phyloP scores from a whole-genome alignment of 2,797 vertebrate genomes.

The Zenarchopterus dispar region DNA sequence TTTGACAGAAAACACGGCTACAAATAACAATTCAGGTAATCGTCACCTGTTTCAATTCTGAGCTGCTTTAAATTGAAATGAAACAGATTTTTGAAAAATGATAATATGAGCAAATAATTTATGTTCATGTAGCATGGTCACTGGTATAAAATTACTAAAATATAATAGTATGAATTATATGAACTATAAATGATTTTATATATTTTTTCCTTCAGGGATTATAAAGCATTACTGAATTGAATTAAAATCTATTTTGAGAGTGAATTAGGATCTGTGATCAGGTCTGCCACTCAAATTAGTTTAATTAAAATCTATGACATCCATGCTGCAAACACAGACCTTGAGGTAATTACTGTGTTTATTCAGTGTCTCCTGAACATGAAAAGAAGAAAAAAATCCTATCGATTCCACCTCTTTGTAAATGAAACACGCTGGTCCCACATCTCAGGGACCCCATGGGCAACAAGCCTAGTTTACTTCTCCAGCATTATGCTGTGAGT shows the following conservation, averaged over 20 bases:
- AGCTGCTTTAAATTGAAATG: neutral
- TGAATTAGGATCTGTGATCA: too few species aligned
- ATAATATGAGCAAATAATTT: too few species aligned
- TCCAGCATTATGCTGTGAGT: conserved; percentile 76
- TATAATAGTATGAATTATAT: too few species aligned
- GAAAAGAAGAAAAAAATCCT: conserved; percentile 15
- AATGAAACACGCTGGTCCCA: conserved; percentile 55
- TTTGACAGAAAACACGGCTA: too few species aligned
- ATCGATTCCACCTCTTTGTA: conserved; percentile 54
- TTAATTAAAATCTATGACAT: conserved; percentile 19
- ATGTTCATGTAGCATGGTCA: too few species aligned
- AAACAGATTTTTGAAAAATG: too few species aligned
- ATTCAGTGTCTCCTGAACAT: conserved; percentile 31
- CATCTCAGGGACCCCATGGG: conserved; percentile 73
- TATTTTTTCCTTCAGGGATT: too few species aligned
- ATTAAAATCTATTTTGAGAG: too few species aligned
- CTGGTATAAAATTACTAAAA: too few species aligned
- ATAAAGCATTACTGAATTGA: too few species aligned
- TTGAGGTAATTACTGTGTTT: conserved; percentile 26
- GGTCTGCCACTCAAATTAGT: neutral
- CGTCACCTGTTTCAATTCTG: neutral
- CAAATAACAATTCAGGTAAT: neutral
- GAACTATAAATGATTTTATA: too few species aligned
- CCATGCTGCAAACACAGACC: conserved; percentile 44
- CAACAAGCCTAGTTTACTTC: conserved; percentile 75